Evolutionary conservation across 2,113 vertebrate species (phyloP).

Genomic region (Craseonycteris thonglongyai): DNA sequence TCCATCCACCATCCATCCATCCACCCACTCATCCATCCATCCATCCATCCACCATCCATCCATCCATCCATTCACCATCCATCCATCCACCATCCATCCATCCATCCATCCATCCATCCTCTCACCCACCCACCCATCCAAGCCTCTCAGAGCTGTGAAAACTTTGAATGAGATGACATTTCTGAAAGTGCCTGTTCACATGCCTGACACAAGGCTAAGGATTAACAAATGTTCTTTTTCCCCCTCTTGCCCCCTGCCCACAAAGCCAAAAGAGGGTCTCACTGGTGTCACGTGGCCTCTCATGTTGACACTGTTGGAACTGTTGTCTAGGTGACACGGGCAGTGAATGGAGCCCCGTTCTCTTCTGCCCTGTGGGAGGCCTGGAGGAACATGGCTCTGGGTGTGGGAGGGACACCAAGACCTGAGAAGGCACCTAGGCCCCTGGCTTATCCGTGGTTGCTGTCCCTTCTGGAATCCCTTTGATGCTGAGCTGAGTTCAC

Average conservation of each 20-base stretch:
- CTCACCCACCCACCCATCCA: background rate
- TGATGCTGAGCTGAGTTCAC: background rate
- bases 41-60: background rate
- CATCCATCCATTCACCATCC: too few relatives aligned
- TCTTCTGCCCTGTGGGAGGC: background rate
- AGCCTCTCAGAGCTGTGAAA: background rate
- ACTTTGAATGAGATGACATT: background rate
- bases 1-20: too few relatives aligned
- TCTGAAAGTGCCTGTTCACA: too few relatives aligned
- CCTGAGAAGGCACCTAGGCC: background rate
- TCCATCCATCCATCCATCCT: background rate
- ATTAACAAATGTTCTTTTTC: rapidly evolving
- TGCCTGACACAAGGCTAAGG: background rate
- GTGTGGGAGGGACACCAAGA: rapidly evolving
- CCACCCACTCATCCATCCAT: rapidly evolving
- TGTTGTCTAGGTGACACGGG: rapidly evolving
- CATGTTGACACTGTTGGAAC: background rate
- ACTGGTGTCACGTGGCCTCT: rapidly evolving
- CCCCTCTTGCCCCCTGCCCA: background rate
- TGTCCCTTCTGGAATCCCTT: background rate
- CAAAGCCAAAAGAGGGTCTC: background rate
- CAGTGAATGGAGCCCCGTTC: too few relatives aligned
- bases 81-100: background rate
- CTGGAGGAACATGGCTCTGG: rapidly evolving
- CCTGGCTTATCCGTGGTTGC: too few relatives aligned